Base-by-base conservation (phyloP, 1,140 invertebrate genomes). In the Cepaea nemoralis region DNA sequence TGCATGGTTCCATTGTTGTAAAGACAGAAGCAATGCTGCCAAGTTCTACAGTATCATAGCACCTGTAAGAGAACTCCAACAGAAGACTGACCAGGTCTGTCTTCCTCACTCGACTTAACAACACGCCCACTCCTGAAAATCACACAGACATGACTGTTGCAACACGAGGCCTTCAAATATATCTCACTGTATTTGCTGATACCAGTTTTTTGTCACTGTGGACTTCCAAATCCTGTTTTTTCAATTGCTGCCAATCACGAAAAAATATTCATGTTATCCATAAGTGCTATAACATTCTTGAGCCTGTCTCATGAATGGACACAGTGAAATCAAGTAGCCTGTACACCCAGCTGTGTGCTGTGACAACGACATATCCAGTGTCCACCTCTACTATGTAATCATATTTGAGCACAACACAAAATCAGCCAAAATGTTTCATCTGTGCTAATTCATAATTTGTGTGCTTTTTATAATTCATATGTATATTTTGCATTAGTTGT, bases 1-100 rank as follows among this genome's bases (percentile, higher is more conserved):
- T 85, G 69, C 86, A 85, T 75, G 86, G 86, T 16, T 83, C 85
- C 16, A 83, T 87, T 55, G 86, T 88, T 74, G 86, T 88, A 14
- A 89, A 87, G 80, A 50, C 85, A 37, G 87, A 87, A 81, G 85
- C 86, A 37, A 80, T 80, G 69, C 77, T 84, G 6, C 70, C 83
- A 2, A 78, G 77, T 45, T 71, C 78, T 27, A 80, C 78, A 35
- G 66, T 80, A 6, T 80, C 78, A 59, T 80, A 80, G 78, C 78
- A 35, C 10, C 33, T 50, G 40, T 45, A 40, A n/a, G 10, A 63
- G 22, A 31, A 31, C 59, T 63, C 19, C n/a, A n/a, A 63, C 1
- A 6, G n/a, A 31, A 31, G 16, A 63, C n/a, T 6, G n/a, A 63
- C 22, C 6, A 6, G n/a, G 16, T 63, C 33, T n/a, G n/a, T 63